These are phyloP conservation scores for Trichonephila clavata DNA, from an alignment of 1,140 invertebrate genomes.

Conservation along the genomic window DNA sequence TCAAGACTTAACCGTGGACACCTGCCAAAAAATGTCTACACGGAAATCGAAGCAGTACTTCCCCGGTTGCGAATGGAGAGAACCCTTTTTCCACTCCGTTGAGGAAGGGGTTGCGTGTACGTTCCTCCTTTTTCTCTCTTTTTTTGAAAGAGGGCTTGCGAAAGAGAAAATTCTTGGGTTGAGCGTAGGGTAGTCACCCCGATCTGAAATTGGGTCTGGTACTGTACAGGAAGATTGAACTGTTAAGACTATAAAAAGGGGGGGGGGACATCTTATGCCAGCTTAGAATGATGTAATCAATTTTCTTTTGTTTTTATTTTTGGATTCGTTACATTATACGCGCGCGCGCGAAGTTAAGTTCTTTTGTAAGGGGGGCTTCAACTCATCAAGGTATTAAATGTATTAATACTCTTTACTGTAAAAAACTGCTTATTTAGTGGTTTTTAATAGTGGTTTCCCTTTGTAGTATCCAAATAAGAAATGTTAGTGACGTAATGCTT, in stretches of 20 bases:
- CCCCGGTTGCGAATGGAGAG: background rate
- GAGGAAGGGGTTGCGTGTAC: conserved; percentile 2
- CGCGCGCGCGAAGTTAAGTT: no score
- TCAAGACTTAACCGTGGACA: conserved; percentile 9
- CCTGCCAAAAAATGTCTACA: conserved; percentile 60
- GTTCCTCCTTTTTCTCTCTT: background rate
- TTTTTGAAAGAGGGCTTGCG: background rate
- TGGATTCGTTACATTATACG: no score
- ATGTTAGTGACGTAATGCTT: no score
- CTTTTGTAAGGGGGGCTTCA: no score
- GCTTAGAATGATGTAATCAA: background rate
- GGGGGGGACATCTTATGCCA: background rate
- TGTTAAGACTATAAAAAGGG: background rate
- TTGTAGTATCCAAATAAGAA: no score
- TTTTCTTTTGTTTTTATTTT: background rate
- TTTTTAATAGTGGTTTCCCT: no score
- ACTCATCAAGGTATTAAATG: no score
- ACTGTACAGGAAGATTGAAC: background rate
- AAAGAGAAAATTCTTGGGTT: background rate
- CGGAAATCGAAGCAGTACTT: conserved; percentile 34
- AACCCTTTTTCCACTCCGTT: background rate
- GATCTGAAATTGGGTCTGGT: background rate
- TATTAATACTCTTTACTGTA: no score
- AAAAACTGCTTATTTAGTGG: no score
- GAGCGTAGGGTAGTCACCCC: conserved; percentile 5